phyloP scores from a whole-genome alignment of 2,113 vertebrate genomes.

The Syrrhaptes paradoxus region DNA sequence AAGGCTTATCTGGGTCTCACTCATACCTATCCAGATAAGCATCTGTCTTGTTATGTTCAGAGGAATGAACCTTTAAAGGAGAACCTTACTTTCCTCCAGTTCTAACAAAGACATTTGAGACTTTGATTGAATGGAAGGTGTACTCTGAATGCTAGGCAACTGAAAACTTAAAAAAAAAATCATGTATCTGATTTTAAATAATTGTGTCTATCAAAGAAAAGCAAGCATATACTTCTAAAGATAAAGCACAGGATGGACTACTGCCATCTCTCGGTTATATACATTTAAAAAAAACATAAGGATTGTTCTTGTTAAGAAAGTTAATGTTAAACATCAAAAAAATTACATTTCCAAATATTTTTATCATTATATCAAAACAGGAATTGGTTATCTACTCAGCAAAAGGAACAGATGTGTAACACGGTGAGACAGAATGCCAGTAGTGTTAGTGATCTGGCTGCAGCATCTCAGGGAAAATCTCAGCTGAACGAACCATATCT shows the following conservation, averaged over 20 bases:
- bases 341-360: background rate
- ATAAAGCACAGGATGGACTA: background rate
- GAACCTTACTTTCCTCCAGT: background rate
- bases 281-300: background rate
- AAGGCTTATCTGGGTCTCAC: background rate
- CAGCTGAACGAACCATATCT: background rate
- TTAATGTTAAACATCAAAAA: background rate
- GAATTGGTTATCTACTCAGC: background rate
- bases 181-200: background rate
- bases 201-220: background rate
- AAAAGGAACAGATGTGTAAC: background rate
- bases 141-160: background rate
- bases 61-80: background rate
- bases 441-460: background rate
- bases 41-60: background rate
- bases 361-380: background rate
- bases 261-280: conserved; percentile 43
- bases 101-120: background rate
- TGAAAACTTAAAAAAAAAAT: background rate
- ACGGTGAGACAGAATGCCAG: background rate
- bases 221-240: background rate
- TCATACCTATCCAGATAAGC: background rate
- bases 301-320: background rate
- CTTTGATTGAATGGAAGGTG: background rate
- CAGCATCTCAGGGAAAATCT: background rate